Base-by-base conservation (phyloP, 2,888 invertebrate genomes). In the Pasiphila rectangulata region DNA sequence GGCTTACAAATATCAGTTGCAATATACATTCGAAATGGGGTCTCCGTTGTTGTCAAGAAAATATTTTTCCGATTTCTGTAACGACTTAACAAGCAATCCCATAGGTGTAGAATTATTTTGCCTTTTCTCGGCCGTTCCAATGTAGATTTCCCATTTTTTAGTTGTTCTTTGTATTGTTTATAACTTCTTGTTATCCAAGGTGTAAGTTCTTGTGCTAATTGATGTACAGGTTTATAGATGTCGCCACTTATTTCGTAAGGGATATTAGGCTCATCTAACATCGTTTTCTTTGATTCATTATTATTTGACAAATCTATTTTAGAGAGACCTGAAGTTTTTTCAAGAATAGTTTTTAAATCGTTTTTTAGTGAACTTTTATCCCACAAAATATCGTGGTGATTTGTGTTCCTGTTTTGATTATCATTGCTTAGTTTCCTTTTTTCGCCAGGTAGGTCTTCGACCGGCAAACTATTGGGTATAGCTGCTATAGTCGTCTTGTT, bases 1-100 rank as follows among this genome's bases (percentile, higher is more conserved):
- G 63, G 44, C 52, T 74, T 64, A 23, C 58, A 65, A 9, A 47
- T 56, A 57, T 79, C 64, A 10, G 84, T 72, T 15, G 79, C 79
- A 69, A 88, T 76, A 63, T 77, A 86, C 54, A 85, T 76, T 34
- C 83, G 73, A 59, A 59, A 77, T 1, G 85, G 88, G 44, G 56
- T 59, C 46, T 67, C 51, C 47, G 67, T 74, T 44, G 79, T 63
- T 34, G 85, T 68, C 39, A 87, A 64, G 61, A 83, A 83, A 24
- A 77, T 57, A 57, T 88, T 86, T 62, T 80, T 80, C 39, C 68
- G 54, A 41, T 76, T 75, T 61, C 62, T 72, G 56, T 83, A 88
- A 56, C 86, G 68, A 43, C 63, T 67, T 54, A 83, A 69, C 56
- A 86, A 77, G 53, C 82, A 82, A 19, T 78, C 73, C 86, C 85